Evolutionary conservation across 2,797 vertebrate genomes (phyloP).

Genomic region (Scleropages formosus): DNA sequence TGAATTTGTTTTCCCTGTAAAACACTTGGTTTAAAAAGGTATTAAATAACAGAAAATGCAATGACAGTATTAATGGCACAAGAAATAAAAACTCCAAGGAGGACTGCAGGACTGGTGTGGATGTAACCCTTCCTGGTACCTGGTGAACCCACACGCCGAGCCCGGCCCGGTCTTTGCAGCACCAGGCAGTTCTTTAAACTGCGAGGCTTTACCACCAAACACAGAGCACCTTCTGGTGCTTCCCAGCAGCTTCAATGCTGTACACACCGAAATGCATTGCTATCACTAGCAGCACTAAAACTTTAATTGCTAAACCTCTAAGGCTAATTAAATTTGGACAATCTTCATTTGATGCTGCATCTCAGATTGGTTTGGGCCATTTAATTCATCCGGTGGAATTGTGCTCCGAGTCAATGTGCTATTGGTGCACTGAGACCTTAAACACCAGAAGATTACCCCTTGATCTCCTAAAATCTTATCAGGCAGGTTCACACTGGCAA

Average conservation of each 20-base stretch:
- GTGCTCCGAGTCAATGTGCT: constrained; percentile 43
- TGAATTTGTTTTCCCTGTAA: background rate
- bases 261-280: too few species aligned
- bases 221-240: background rate
- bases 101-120: too few species aligned
- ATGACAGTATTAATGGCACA: background rate
- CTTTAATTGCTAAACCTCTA: too few species aligned
- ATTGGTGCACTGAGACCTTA: constrained; percentile 56
- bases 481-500: background rate
- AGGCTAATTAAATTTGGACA: too few species aligned
- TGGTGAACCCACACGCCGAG: too few species aligned
- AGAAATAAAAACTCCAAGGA: too few species aligned
- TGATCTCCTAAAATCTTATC: constrained; percentile 46
- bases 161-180: too few species aligned
- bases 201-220: too few species aligned
- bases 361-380: constrained; percentile 37
- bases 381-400: constrained; percentile 49
- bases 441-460: constrained; percentile 62
- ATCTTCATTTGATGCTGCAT: background rate
- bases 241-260: background rate
- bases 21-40: background rate
- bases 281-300: too few species aligned
- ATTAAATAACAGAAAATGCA: too few species aligned
- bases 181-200: too few species aligned
- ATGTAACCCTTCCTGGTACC: too few species aligned